A percentile compares a stretch with the other conserved stretches of the same genome.
Conservation (phyloP, 2,888 invertebrate genomes). For the Zele albiditarsus region DNA sequence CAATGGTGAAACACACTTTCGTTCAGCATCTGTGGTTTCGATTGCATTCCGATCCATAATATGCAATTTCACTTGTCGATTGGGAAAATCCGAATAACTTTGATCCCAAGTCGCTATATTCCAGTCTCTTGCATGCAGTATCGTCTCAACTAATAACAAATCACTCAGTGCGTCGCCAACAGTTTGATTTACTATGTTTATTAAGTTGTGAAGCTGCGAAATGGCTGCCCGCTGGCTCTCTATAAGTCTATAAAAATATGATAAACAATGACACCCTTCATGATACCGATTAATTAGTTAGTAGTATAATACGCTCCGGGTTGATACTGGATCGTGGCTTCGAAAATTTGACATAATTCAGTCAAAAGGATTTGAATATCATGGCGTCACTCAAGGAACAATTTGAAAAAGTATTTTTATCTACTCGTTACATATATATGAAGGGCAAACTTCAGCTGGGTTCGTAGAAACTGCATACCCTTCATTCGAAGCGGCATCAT, state of each 20-base stretch:
- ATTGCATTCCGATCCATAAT: slow-evolving; percentile 91
- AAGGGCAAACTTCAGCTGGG: slow-evolving; percentile 7
- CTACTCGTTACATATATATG: no score
- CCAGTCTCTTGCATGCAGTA: slow-evolving; percentile 89
- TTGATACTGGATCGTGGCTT: no score
- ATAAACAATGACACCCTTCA: no score
- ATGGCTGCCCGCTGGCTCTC: slow-evolving; percentile 73
- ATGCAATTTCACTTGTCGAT: slow-evolving; percentile 89
- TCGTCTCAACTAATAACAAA: slow-evolving; percentile 93
- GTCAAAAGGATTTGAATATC: no score
- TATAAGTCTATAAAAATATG: slow-evolving; percentile 48
- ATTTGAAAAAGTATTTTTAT: no score
- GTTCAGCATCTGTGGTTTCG: slow-evolving; percentile 90
- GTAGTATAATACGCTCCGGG: no score
- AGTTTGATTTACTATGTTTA: slow-evolving; percentile 93
- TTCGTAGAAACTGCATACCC: slow-evolving; percentile 64
- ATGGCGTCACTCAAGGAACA: no score
- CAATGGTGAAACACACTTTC: slow-evolving; percentile 84
- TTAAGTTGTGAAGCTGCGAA: slow-evolving; percentile 78
- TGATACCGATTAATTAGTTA: no score
- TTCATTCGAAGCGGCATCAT: slow-evolving; percentile 71
- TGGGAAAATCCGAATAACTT: slow-evolving; percentile 90
- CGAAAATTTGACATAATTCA: no score
- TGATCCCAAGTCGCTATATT: slow-evolving; percentile 85
- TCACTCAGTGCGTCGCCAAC: slow-evolving; percentile 99